Evolutionary conservation across 1,140 invertebrate species (phyloP), one percentile per base, ranked within the genome.

Genomic region (Heliconius melpomene): DNA sequence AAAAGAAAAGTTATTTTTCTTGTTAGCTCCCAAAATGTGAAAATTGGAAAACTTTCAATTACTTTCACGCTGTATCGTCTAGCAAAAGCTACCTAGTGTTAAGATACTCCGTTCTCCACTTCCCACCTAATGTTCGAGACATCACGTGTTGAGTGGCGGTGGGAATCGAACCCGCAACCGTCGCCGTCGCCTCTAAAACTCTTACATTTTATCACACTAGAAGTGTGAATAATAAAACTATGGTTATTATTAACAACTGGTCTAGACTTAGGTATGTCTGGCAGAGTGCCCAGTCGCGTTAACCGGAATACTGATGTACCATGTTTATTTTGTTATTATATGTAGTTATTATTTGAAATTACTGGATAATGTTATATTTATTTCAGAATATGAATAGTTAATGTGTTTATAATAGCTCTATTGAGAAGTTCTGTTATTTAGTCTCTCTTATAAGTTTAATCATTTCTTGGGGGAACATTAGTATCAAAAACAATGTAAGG

Each of bases 221-320:
- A 29, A 66, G 60, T 66, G 60, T 66, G 60, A 66, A 66, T 66
- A 66, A 66, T 66, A 66, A 66, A 66, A 66, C 23, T 32, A 32
- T 32, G n/a, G 60, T 66, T 66, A 66, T 66, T 66, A 66, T 66
- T 66, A 66, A 66, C 60, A 66, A 66, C 26, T 66, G 60, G 60
- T 66, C 60, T 66, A 66, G 60, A 66, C 60, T 29, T 66, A 66
- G 60, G 60, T 66, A 66, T 66, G 60, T 66, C 60, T 66, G 60
- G 60, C 60, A 66, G 7, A 66, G 60, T 66, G 60, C 60, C 60
- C 3, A 66, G 60, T 26, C 60, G 60, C 60, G 29, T 23, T 66
- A 66, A 66, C 60, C 26, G n/a, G 9, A 29, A 66, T 29, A 26
- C 29, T 66, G 26, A 66, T 66, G 57, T 23, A 9, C 11, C 60